A percentile compares a stretch with the other conserved stretches of the same genome.
Conservation (phyloP, 2,888 invertebrate genomes). For the Caenorhabditis parvicauda region DNA sequence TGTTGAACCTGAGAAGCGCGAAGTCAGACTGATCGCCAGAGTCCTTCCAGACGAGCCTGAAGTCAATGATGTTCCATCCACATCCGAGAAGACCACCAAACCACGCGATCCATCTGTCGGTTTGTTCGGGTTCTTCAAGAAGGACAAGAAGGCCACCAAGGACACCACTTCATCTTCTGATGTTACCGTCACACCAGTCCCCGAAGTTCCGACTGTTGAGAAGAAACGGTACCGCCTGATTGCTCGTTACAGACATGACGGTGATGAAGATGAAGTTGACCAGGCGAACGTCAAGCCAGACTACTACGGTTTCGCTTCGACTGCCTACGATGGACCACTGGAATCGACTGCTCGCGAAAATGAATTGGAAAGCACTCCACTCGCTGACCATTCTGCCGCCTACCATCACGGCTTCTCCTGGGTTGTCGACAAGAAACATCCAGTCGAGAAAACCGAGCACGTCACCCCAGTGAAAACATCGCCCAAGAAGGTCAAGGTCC, state of each 20-base stretch:
- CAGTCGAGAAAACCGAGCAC: too few species aligned
- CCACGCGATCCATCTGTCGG: constrained; percentile 9
- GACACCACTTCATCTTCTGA: too few species aligned
- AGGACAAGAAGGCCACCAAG: neutral
- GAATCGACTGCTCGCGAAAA: too few species aligned
- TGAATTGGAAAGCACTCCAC: too few species aligned
- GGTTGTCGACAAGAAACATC: too few species aligned
- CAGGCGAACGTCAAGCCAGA: too few species aligned
- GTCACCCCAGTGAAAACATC: too few species aligned
- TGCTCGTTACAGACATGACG: constrained; percentile 26
- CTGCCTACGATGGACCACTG: too few species aligned
- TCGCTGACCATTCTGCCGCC: too few species aligned
- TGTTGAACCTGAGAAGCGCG: constrained; percentile 14
- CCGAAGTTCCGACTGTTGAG: neutral
- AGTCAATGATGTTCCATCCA: constrained; percentile 1
- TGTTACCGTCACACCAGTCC: neutral
- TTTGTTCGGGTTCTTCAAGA: constrained; percentile 5
- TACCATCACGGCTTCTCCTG: too few species aligned
- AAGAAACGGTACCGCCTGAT: constrained; percentile 14
- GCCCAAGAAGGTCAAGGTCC: constrained; percentile 10
- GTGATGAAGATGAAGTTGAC: constrained; percentile 28
- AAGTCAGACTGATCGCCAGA: constrained; percentile 20
- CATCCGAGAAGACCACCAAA: constrained; percentile 9
- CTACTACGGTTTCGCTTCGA: too few species aligned
- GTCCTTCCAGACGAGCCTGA: constrained; percentile 7